A percentile compares a stretch with the other conserved stretches of the same genome.
phyloP scores from a whole-genome alignment of 2,113 vertebrate species.

The Eretmochelys imbricata region DNA sequence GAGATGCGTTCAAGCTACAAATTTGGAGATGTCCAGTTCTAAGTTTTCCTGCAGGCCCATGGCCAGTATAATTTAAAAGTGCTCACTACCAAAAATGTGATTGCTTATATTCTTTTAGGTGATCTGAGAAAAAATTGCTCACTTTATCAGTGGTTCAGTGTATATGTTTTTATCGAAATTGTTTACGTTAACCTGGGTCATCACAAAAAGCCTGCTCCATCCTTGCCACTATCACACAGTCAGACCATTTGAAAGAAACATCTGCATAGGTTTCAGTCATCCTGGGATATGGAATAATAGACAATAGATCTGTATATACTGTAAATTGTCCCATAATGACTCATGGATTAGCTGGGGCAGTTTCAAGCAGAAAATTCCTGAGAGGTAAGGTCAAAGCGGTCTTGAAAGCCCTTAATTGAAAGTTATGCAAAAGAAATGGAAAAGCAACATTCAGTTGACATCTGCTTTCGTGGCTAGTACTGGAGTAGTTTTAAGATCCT shows the following conservation, averaged over 20 bases:
- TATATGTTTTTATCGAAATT: background rate
- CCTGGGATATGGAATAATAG: background rate
- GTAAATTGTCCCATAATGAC: conserved; percentile 27
- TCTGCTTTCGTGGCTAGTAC: background rate
- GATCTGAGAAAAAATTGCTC: background rate
- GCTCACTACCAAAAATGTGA: background rate
- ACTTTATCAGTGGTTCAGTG: background rate
- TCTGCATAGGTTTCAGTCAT: background rate
- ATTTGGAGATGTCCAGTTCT: background rate
- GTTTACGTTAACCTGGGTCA: background rate
- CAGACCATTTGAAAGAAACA: background rate
- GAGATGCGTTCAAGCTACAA: background rate
- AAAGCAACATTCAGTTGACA: conserved; percentile 3
- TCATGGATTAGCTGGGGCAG: background rate
- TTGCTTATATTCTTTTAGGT: background rate
- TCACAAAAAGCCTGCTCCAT: background rate
- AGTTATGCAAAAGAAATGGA: background rate
- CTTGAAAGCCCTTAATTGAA: background rate
- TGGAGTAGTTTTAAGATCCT: conserved; percentile 24
- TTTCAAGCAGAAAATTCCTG: conserved; percentile 36
- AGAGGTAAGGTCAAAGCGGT: conserved; percentile 19
- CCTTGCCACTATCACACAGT: background rate
- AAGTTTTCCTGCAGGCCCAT: background rate
- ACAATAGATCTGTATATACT: background rate
- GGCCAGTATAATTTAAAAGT: background rate